Percentiles rank a stretch among this genome's conserved stretches.
phyloP scores from a whole-genome alignment of 2,888 invertebrate genomes.

The Siphonodentalium dalli region DNA sequence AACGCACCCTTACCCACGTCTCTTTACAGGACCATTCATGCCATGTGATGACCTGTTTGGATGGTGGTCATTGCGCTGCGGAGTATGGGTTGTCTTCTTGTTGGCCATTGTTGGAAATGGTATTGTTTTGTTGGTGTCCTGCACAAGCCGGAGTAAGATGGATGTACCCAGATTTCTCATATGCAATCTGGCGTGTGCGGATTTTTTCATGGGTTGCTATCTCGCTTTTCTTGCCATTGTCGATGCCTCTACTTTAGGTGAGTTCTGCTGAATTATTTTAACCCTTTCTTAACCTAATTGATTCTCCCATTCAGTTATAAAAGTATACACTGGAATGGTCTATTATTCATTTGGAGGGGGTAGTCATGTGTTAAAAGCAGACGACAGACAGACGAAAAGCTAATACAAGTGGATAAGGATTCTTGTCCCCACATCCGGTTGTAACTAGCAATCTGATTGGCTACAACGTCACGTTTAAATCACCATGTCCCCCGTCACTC shows the following conservation, averaged over 20 bases:
- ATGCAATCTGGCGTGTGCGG: constrained; percentile 94
- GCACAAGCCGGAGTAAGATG: constrained; percentile 90
- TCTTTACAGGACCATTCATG: constrained; percentile 80
- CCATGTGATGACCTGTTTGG: constrained; percentile 96
- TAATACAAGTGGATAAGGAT: too few species aligned
- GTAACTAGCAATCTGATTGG: too few species aligned
- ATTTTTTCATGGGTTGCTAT: constrained; percentile 97
- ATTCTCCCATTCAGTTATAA: too few species aligned
- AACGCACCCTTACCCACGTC: too few species aligned
- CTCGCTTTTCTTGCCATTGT: constrained; percentile 92
- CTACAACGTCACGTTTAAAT: too few species aligned
- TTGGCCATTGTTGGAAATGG: constrained; percentile 95
- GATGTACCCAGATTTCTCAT: constrained; percentile 96
- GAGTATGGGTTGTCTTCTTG: constrained; percentile 96
- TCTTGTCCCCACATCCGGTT: too few species aligned
- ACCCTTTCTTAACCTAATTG: too few species aligned
- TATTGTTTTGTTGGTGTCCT: constrained; percentile 90
- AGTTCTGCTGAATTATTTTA: neutral
- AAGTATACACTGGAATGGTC: too few species aligned
- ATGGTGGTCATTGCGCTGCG: constrained; percentile 96
- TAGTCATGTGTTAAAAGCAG: too few species aligned
- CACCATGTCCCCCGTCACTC: too few species aligned
- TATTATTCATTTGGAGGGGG: too few species aligned
- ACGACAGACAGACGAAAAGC: too few species aligned
- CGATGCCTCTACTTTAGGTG: constrained; percentile 88